Conservation (phyloP, 2,888 invertebrate genomes). For the Eristalinus sepulchralis region DNA sequence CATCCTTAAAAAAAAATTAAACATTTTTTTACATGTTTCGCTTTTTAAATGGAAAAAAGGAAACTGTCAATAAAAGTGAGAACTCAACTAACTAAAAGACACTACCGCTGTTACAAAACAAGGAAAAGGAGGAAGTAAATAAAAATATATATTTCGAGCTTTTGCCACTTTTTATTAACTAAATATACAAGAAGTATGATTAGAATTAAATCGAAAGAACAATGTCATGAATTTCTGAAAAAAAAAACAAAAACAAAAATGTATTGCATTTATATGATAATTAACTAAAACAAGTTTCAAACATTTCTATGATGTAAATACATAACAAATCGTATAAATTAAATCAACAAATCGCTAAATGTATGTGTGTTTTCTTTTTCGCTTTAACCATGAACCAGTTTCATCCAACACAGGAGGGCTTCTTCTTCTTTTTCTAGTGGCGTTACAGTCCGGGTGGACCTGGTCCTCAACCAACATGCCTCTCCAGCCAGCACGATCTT, state of each 20-base stretch:
- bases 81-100: conserved; percentile 55
- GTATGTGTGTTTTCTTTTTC: not conserved
- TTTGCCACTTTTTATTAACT: conserved; percentile 73
- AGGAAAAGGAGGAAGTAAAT: conserved; percentile 34
- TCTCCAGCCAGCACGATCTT: too few relatives aligned
- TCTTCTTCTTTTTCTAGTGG: too few relatives aligned
- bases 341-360: not conserved
- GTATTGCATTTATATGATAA: conserved; percentile 56
- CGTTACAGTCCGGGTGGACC: too few relatives aligned
- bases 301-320: conserved; percentile 54
- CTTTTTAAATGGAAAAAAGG: conserved; percentile 37
- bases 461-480: too few relatives aligned
- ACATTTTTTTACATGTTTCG: conserved; percentile 62
- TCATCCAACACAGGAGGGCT: too few relatives aligned
- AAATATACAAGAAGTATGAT: conserved; percentile 58
- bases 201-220: conserved; percentile 32
- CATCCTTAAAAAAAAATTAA: not conserved
- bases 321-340: conserved; percentile 23
- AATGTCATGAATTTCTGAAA: conserved; percentile 53
- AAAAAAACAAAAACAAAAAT: not conserved
- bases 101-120: conserved; percentile 48
- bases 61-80: conserved; percentile 59
- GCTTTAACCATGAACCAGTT: too few relatives aligned
- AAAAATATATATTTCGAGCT: conserved; percentile 72
- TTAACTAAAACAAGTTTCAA: conserved; percentile 34